phyloP scores from a whole-genome alignment of 2,888 invertebrate genomes.

The Drosophila bunnanda region DNA sequence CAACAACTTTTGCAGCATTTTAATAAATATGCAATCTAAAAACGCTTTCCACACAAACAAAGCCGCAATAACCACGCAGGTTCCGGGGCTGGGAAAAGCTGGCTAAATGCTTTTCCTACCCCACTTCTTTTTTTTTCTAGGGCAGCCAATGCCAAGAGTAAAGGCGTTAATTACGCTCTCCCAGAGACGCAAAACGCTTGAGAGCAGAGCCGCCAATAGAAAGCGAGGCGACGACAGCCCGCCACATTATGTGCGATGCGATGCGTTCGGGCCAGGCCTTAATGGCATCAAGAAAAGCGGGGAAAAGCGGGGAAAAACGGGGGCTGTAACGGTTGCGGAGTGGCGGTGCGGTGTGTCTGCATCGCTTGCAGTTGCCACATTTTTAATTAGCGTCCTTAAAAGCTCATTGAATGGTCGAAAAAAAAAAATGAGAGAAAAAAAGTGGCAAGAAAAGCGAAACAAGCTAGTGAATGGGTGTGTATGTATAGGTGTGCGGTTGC shows the following conservation, averaged over 20 bases:
- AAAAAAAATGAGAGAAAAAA: constrained; percentile 17
- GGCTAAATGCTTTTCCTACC: constrained; percentile 1
- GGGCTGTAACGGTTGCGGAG: not conserved
- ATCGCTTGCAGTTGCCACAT: constrained; percentile 69
- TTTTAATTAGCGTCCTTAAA: constrained; percentile 80
- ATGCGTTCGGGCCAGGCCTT: constrained; percentile 40
- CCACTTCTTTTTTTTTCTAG: not conserved
- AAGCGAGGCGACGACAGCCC: constrained; percentile 55
- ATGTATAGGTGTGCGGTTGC: constrained; percentile 15
- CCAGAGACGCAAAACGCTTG: constrained; percentile 36
- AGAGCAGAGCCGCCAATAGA: constrained; percentile 57
- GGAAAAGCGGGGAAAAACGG: not conserved
- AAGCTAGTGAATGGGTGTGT: constrained; percentile 6
- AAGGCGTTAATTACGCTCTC: constrained; percentile 75
- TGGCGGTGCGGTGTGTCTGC: constrained; percentile 25
- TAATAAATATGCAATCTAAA: constrained; percentile 79
- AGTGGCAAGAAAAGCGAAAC: constrained; percentile 18
- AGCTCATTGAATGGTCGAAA: constrained; percentile 71
- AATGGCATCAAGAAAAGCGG: constrained; percentile 42
- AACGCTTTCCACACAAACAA: constrained; percentile 51
- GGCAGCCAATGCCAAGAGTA: constrained; percentile 65
- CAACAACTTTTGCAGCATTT: constrained; percentile 63
- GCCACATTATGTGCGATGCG: constrained; percentile 60
- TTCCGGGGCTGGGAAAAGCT: constrained; percentile 6
- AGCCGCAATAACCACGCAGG: constrained; percentile 51